These are phyloP conservation scores for Argentina silus DNA, from an alignment of 2,797 vertebrate genomes.

Conservation along the genomic window DNA sequence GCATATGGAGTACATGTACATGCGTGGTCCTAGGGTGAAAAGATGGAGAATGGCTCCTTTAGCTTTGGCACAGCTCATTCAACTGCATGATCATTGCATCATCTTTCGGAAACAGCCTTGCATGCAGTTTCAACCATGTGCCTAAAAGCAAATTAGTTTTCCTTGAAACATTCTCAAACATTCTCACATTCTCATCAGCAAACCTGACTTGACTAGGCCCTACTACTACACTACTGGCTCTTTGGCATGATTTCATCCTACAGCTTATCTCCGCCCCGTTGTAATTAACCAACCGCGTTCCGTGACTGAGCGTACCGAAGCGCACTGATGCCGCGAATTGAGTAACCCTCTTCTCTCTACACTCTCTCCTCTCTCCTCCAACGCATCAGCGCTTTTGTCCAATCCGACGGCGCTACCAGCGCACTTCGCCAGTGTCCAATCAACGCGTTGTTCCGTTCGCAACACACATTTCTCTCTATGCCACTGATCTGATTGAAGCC, in stretches of 20 bases:
- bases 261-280: constrained; percentile 7
- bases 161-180: background rate
- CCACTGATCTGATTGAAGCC: background rate
- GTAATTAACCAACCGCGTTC: constrained; percentile 22
- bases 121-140: background rate
- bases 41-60: background rate
- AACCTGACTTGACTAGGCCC: background rate
- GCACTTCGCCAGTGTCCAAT: constrained; percentile 1
- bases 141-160: constrained; percentile 7
- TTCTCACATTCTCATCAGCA: background rate
- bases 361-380: background rate
- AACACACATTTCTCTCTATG: background rate
- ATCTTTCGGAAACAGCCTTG: background rate
- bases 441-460: background rate
- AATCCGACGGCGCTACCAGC: background rate
- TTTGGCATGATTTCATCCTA: background rate
- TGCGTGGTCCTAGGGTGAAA: too few species aligned
- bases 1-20: too few species aligned
- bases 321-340: constrained; percentile 7
- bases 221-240: background rate
- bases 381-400: background rate
- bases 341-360: background rate
- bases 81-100: background rate
- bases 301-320: constrained; percentile 26
- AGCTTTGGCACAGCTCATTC: background rate